Base-by-base conservation (phyloP, 1,140 invertebrate species). In the Hycleus phaleratus region DNA sequence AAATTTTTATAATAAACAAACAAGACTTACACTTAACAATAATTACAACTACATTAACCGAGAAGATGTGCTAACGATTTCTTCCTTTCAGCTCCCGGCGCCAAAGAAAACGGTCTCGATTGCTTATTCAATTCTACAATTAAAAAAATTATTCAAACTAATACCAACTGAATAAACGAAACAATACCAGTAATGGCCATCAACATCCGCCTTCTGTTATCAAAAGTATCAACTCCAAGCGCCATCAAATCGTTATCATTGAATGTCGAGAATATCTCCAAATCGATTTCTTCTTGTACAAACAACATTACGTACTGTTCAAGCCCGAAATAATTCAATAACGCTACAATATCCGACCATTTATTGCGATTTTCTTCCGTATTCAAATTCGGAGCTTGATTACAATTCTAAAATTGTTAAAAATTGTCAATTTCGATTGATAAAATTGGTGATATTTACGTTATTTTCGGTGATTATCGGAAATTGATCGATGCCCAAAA, bases 161-260 rank as follows among this genome's bases (percentile, higher is more conserved):
- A 18, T 18, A 18, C 1, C 18, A 18, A 18, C 1, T 18, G 18
- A 1, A 12, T 12, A 12, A 12, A 18, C 18, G 18, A 18, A 18
- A 18, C 18, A 32, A 5, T 32, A 32, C 32, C 32, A 5, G 32
- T 7, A 71, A 95, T 96, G 60, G 89, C 81, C 64, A 90, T 74
- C 65, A 93, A 80, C 82, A 97, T 90, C 80, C 91, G 93, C 70
- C 88, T 86, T 67, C 92, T 83, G 49, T 91, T 90, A 54, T 91
- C 91, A 76, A 93, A 93, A 51, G 91, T 88, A 10, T 82, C 82
- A 51, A 97, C 86, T 40, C 92, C 92, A 62, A 97, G 84, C 73
- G 92, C 86, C 61, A 82, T 80, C 40, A 97, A 80, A 78, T 97
- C 92, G 62, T 85, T 81, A 68, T 95, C 93, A 67, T 83, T 92